Evolutionary conservation across 2,797 vertebrate genomes (phyloP).

Genomic region (Scolopax bukidnonensis): DNA sequence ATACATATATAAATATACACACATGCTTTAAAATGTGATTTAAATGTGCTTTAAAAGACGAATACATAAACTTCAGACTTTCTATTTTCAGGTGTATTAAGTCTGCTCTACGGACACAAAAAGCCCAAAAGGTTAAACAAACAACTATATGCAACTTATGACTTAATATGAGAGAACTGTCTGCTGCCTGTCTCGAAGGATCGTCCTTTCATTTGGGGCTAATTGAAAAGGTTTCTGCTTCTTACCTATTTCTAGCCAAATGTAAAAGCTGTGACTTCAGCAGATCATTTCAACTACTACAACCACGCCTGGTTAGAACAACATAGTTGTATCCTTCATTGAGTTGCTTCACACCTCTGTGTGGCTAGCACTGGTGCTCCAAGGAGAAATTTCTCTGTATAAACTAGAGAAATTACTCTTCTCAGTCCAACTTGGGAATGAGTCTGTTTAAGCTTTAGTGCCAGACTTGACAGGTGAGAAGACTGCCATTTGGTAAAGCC

Average conservation of each 20-base stretch:
- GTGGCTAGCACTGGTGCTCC: fast-evolving
- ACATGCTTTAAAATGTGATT: background rate
- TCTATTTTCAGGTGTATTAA: slow-evolving; percentile 45
- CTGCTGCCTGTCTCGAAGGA: background rate
- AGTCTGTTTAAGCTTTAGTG: background rate
- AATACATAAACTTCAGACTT: slow-evolving; percentile 4
- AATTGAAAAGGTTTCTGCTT: background rate
- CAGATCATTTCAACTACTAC: background rate
- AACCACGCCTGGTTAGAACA: background rate
- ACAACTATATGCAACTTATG: slow-evolving; percentile 10
- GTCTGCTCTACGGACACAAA: slow-evolving; percentile 1
- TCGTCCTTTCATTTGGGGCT: background rate
- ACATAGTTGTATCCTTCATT: fast-evolving
- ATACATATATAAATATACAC: background rate
- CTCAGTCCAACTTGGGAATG: background rate
- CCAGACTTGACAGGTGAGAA: background rate
- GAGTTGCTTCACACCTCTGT: fast-evolving
- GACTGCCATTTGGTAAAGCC: background rate
- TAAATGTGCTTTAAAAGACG: background rate
- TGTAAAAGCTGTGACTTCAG: background rate
- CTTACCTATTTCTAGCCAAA: background rate
- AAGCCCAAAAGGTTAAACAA: background rate
- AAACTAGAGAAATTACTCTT: background rate
- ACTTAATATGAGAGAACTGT: background rate
- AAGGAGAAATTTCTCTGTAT: background rate